Evolutionary conservation across 2,888 invertebrate species (phyloP).

Genomic region (Drosophila lacicola): DNA sequence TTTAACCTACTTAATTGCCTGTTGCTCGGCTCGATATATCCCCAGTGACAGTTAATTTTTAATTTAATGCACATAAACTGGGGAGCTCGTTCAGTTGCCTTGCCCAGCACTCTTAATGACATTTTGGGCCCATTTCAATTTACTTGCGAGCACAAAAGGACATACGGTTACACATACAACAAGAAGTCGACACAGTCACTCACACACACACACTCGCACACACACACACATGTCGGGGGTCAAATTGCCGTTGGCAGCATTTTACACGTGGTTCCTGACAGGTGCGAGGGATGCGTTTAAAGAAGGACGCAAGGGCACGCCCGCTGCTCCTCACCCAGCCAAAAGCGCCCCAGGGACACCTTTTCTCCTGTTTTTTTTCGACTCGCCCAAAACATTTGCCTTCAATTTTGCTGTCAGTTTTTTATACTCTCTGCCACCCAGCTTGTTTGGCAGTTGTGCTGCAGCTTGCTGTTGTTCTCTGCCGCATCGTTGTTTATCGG

Average conservation of each 20-base stretch:
- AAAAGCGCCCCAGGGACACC: slow-evolving; percentile 70
- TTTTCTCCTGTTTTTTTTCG: slow-evolving; percentile 33
- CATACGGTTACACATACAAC: slow-evolving; percentile 15
- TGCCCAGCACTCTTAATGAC: slow-evolving; percentile 64
- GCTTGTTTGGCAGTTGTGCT: slow-evolving; percentile 56
- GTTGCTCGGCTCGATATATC: slow-evolving; percentile 47
- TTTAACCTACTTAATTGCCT: slow-evolving; percentile 20
- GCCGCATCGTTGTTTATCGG: slow-evolving; percentile 37
- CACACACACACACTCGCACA: slow-evolving; percentile 1
- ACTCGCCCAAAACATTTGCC: slow-evolving; percentile 74
- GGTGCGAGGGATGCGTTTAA: slow-evolving; percentile 55
- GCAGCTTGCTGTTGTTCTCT: slow-evolving; percentile 28
- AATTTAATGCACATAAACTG: slow-evolving; percentile 71
- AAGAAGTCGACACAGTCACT: slow-evolving; percentile 9
- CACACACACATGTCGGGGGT: slow-evolving; percentile 33
- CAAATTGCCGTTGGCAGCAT: slow-evolving; percentile 58
- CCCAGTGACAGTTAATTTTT: slow-evolving; percentile 77
- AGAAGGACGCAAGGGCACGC: slow-evolving; percentile 36
- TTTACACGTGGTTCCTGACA: slow-evolving; percentile 63
- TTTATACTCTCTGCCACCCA: slow-evolving; percentile 39
- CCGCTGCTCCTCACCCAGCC: slow-evolving; percentile 33
- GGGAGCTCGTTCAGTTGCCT: slow-evolving; percentile 50
- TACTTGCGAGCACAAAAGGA: slow-evolving; percentile 60
- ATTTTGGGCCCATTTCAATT: slow-evolving; percentile 77
- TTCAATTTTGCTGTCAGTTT: slow-evolving; percentile 66